Percentiles rank a stretch among this genome's conserved stretches.
Conservation (phyloP, 2,888 invertebrate genomes). For the Diaperis boleti region DNA sequence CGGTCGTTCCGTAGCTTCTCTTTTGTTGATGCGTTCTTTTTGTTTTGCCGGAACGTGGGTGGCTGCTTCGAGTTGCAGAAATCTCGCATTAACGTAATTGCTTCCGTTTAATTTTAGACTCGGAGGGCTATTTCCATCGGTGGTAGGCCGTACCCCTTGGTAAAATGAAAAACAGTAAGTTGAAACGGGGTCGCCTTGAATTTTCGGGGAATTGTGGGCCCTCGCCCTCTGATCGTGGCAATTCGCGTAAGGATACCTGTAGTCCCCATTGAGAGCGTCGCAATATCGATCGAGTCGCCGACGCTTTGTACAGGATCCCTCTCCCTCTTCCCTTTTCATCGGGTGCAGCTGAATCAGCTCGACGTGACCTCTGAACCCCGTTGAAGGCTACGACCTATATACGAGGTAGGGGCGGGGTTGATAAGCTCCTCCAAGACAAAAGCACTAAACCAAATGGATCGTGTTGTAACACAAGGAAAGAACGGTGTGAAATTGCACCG, state of each 20-base stretch:
- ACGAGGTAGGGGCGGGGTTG: constrained; percentile 40
- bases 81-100: constrained; percentile 26
- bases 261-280: constrained; percentile 40
- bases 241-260: constrained; percentile 14
- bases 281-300: constrained; percentile 40
- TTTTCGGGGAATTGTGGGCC: background rate
- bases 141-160: constrained; percentile 5
- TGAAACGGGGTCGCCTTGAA: background rate
- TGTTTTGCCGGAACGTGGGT: constrained; percentile 29
- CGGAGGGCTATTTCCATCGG: background rate
- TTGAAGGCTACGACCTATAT: constrained; percentile 70
- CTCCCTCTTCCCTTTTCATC: constrained; percentile 45
- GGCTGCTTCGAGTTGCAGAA: constrained; percentile 20
- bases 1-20: constrained; percentile 24
- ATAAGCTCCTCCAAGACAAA: constrained; percentile 29
- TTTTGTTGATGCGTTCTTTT: constrained; percentile 21
- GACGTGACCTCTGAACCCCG: constrained; percentile 71
- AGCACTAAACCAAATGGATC: constrained; percentile 31
- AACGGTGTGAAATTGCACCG: constrained; percentile 29
- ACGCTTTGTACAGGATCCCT: constrained; percentile 39
- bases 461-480: constrained; percentile 26
- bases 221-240: background rate
- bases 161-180: constrained; percentile 1
- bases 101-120: constrained; percentile 26
- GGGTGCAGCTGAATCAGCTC: constrained; percentile 56